Evolutionary conservation across 2,888 invertebrate genomes (phyloP).

Genomic region (Troides aeacus): DNA sequence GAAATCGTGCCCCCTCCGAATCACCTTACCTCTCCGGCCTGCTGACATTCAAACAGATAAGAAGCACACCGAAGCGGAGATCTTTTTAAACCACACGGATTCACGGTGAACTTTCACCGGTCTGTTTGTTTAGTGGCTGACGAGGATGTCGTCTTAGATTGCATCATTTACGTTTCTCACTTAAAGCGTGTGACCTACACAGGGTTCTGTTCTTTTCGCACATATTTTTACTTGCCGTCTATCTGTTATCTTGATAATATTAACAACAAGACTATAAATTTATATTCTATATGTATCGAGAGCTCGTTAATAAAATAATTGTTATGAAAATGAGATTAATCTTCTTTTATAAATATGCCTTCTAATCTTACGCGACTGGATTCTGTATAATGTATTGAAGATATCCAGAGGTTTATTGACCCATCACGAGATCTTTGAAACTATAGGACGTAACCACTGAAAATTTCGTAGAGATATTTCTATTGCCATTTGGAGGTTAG

Average conservation of each 20-base stretch:
- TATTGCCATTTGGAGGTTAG: no score
- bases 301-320: no score
- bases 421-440: no score
- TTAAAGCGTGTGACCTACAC: neutral
- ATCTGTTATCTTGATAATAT: neutral
- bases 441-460: no score
- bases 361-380: no score
- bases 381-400: no score
- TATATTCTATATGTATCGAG: neutral
- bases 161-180: conserved; percentile 35
- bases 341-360: no score
- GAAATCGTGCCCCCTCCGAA: neutral
- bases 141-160: conserved; percentile 61
- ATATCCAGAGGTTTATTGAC: no score
- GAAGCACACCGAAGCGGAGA: conserved; percentile 36
- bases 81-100: conserved; percentile 38
- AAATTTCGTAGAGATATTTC: no score
- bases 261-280: neutral
- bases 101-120: conserved; percentile 66
- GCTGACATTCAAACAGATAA: conserved; percentile 47
- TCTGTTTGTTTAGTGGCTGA: conserved; percentile 61
- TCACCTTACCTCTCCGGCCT: conserved; percentile 14
- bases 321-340: no score
- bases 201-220: neutral
- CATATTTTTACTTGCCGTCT: neutral